These are phyloP conservation scores for Mobula birostris DNA, from an alignment of 2,113 vertebrate species.

Conservation along the genomic window DNA sequence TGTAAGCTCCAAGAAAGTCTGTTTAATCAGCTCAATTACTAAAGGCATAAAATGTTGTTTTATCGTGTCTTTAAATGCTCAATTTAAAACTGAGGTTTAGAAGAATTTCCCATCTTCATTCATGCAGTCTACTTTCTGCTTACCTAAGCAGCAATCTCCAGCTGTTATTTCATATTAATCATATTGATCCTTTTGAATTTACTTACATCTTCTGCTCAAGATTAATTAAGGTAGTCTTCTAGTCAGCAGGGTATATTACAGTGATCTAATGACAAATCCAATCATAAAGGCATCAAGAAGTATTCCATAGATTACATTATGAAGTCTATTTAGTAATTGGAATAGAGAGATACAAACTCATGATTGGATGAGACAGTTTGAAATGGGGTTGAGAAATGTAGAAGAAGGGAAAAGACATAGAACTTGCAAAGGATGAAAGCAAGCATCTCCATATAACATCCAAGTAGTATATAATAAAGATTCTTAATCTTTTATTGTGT, in stretches of 20 bases:
- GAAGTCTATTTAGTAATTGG: not conserved
- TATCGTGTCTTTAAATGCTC: not conserved
- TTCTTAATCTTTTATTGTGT: not conserved
- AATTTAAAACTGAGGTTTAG: not conserved
- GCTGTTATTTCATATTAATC: not conserved
- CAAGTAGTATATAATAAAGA: not conserved
- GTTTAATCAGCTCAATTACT: not conserved
- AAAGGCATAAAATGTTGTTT: not conserved
- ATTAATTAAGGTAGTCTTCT: not conserved
- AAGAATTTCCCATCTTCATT: not conserved
- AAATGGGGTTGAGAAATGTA: not conserved
- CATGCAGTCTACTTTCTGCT: not conserved
- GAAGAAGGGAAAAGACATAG: not conserved
- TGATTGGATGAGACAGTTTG: not conserved
- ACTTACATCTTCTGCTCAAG: not conserved
- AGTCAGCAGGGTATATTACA: not conserved
- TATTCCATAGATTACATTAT: not conserved
- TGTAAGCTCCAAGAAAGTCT: not conserved
- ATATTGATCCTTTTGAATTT: not conserved
- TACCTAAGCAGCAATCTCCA: not conserved
- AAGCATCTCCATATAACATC: not conserved
- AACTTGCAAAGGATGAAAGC: not conserved
- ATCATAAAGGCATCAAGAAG: not conserved
- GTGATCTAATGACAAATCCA: not conserved
- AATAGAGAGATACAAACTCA: not conserved